These are phyloP conservation scores for Heterotilapia buettikoferi DNA, from an alignment of 2,113 vertebrate species.

Conservation along the genomic window DNA sequence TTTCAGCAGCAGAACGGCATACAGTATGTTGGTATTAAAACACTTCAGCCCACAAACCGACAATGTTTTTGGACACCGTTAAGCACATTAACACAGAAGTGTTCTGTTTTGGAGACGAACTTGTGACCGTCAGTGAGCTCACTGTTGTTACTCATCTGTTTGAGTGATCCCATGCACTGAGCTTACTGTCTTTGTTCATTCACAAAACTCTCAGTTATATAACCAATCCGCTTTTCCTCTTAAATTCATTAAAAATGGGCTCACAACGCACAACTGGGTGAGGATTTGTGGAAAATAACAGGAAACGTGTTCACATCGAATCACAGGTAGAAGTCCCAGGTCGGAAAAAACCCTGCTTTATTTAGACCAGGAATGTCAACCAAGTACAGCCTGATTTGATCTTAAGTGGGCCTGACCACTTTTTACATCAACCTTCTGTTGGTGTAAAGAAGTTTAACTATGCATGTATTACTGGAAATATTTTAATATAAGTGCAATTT, in stretches of 20 bases:
- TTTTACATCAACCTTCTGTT: neutral
- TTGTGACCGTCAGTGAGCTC: neutral
- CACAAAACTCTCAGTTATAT: neutral
- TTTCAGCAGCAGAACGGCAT: neutral
- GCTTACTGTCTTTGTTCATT: neutral
- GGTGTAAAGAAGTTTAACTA: neutral
- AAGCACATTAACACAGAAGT: neutral
- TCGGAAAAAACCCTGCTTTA: neutral
- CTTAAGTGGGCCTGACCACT: neutral
- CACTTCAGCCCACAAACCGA: neutral
- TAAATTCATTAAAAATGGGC: neutral
- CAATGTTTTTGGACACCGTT: neutral
- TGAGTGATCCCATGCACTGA: neutral
- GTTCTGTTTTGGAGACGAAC: neutral
- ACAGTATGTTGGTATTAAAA: neutral
- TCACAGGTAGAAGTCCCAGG: neutral
- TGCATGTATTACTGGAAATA: neutral
- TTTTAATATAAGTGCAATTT: neutral
- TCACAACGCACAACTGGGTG: neutral
- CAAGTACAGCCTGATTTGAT: neutral
- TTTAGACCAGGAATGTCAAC: neutral
- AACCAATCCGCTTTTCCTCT: neutral
- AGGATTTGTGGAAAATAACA: neutral
- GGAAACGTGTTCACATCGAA: neutral
- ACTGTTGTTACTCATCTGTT: neutral